Evolutionary conservation across 2,797 vertebrate genomes (phyloP).

Genomic region (Moxostoma hubbsi): DNA sequence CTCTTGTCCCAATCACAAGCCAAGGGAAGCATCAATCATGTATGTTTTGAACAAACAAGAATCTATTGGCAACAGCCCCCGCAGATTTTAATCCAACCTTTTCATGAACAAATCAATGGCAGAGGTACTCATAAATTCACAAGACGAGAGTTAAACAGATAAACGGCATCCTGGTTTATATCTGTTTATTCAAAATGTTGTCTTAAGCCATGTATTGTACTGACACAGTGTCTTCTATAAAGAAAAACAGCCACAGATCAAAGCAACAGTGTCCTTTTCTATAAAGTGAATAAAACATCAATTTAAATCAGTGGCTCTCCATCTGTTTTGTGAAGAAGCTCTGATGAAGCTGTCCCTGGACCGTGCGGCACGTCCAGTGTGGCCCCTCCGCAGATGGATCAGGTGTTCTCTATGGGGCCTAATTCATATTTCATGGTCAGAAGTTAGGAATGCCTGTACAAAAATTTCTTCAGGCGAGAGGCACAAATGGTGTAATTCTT

Average conservation of each 20-base stretch:
- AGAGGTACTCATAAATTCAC: conserved; percentile 13
- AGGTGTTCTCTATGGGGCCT: conserved; percentile 48
- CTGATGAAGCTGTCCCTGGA: conserved; percentile 30
- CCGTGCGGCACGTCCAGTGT: background rate
- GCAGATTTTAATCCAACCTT: conserved; percentile 37
- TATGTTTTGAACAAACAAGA: conserved; percentile 37
- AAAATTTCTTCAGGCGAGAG: conserved; percentile 39
- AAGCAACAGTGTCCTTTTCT: background rate
- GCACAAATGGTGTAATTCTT: conserved; percentile 46
- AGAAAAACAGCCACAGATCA: background rate
- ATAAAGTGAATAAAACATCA: background rate
- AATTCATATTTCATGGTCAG: conserved; percentile 56
- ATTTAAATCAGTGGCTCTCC: background rate
- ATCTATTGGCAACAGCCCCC: conserved; percentile 27
- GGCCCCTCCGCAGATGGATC: conserved; percentile 22
- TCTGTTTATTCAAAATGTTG: conserved; percentile 20
- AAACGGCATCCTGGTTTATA: conserved; percentile 28
- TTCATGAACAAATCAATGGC: conserved; percentile 29
- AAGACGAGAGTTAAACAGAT: conserved; percentile 5
- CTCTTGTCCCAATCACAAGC: conserved; percentile 2
- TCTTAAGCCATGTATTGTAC: too few relatives aligned
- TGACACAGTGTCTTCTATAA: too few relatives aligned
- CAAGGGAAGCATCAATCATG: conserved; percentile 38
- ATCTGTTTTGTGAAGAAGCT: conserved; percentile 14
- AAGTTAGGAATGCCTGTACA: conserved; percentile 44